Evolutionary conservation across 2,113 vertebrate species (phyloP).

Genomic region (Solea senegalensis): DNA sequence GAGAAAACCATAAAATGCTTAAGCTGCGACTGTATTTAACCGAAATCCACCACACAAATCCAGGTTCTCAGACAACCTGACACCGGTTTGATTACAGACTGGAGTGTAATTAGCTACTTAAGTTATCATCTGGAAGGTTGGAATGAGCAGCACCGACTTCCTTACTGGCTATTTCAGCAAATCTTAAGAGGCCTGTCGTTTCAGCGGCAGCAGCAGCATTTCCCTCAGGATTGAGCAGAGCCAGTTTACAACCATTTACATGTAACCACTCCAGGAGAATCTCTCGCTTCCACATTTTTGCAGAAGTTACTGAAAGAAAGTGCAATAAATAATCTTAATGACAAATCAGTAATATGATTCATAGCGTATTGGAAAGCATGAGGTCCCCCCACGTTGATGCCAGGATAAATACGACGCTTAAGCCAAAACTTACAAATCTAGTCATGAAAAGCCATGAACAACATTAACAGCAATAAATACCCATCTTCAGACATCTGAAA

Average conservation of each 20-base stretch:
- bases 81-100: constrained; percentile 78
- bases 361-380: constrained; percentile 62
- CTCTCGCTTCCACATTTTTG: constrained; percentile 40
- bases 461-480: constrained; percentile 71
- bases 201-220: constrained; percentile 20
- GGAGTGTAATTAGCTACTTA: constrained; percentile 81
- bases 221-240: constrained; percentile 29
- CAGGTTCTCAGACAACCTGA: constrained; percentile 76
- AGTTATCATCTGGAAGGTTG: constrained; percentile 57
- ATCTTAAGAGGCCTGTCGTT: constrained; percentile 44
- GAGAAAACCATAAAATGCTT: constrained; percentile 81
- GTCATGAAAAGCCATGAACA: constrained; percentile 58
- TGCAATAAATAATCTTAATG: constrained; percentile 67
- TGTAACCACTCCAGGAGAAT: constrained; percentile 37
- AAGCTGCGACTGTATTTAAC: constrained; percentile 76
- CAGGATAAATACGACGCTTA: constrained; percentile 65
- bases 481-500: constrained; percentile 66
- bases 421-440: constrained; percentile 62
- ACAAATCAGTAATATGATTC: constrained; percentile 69
- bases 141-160: constrained; percentile 24
- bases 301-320: constrained; percentile 39
- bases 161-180: constrained; percentile 39
- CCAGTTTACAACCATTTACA: constrained; percentile 46
- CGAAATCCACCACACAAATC: constrained; percentile 75
- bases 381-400: constrained; percentile 44